Base-by-base conservation (phyloP, 2,113 vertebrate genomes). In the Amphiprion ocellaris region DNA sequence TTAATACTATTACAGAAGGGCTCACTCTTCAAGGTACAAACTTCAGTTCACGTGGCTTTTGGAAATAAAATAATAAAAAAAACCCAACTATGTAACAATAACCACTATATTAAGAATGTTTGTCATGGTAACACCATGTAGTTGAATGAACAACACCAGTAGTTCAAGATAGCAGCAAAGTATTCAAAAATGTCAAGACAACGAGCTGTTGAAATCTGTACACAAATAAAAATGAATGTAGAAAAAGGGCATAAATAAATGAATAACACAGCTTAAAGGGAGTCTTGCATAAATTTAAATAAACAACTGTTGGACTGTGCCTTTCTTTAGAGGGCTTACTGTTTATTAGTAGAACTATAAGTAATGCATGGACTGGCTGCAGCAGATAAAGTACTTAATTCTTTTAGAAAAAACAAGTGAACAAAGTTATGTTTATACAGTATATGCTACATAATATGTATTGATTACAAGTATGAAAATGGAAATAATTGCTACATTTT, bases 401-500 rank as follows among this genome's bases (percentile, higher is more conserved):
- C 87, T 89, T 93, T 92, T 94, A 91, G 85, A 91, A 92, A 91
- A 94, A 94, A 93, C 83, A 90, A 90, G 86, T 88, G 85, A 93
- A 90, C 87, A 93, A 92, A 94, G 90, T 93, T 86, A 92, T 88
- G 87, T 94, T 94, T 94, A 89, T 95, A 94, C 93, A 95, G 90
- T 90, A 84, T 95, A 95, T 95, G 95, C 93, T 95, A 95, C 94
- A 95, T 93, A 92, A 95, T 94, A 95, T 94, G 93, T 94, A 92
- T 93, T 90, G 91, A 94, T 94, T 94, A 95, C 92, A 94, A 94
- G 91, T 94, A 95, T 95, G 94, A 95, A 95, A 94, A 93, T 95
- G 94, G 93, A 94, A 94, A 95, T 92, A 92, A 89, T 94, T 95
- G 94, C 94, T 95, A 94, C 94, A 95, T 94, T 94, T 94, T 93